Percentiles rank a stretch among this genome's conserved stretches.
Conservation (phyloP, 2,113 vertebrate genomes). For the Fukomys damarensis region DNA sequence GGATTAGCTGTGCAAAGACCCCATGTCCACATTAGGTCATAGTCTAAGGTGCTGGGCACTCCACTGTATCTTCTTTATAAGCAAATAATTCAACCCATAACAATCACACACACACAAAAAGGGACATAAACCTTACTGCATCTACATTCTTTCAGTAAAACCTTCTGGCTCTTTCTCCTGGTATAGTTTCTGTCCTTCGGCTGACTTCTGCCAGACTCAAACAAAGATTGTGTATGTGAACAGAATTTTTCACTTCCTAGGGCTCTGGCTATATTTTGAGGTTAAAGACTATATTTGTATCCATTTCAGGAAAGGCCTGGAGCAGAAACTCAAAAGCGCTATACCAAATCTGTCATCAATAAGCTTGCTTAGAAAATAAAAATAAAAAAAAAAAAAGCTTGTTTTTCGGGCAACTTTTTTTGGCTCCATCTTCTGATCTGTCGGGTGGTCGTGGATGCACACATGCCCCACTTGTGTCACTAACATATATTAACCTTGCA, state of each 20-base stretch:
- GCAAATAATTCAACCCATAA: background rate
- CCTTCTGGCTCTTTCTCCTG: background rate
- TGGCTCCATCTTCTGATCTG: background rate
- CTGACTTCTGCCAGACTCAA: background rate
- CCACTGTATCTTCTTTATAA: background rate
- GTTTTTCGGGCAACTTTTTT: background rate
- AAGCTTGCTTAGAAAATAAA: too few relatives aligned
- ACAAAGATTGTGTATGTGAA: background rate
- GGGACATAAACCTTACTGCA: background rate
- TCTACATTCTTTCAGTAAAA: background rate
- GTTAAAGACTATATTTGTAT: background rate
- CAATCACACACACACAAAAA: background rate
- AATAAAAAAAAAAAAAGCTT: too few relatives aligned
- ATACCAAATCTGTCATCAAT: background rate
- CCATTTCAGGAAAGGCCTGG: background rate
- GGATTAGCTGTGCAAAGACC: background rate
- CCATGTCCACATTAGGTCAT: background rate
- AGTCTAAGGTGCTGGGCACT: background rate
- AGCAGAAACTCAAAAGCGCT: background rate
- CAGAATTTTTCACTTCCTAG: background rate
- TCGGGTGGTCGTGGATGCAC: background rate
- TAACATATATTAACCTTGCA: background rate
- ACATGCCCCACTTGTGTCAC: background rate
- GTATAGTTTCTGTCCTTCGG: background rate
- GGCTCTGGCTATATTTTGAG: background rate